These are phyloP conservation scores for Piprites chloris DNA, from an alignment of 2,113 vertebrate genomes.

Conservation along the genomic window DNA sequence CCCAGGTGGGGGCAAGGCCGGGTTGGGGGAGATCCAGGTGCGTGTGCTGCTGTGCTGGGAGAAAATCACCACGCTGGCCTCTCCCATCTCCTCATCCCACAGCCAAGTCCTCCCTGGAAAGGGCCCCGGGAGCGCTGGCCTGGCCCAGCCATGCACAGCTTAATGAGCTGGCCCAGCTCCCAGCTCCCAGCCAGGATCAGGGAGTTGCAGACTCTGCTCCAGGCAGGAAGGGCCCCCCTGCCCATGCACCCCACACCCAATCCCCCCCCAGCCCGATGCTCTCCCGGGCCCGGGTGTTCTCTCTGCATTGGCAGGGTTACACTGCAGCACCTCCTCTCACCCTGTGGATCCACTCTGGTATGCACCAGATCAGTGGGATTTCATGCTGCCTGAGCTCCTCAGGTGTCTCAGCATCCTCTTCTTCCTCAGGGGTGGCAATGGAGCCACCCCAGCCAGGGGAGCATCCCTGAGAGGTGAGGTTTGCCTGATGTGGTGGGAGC, in stretches of 20 bases:
- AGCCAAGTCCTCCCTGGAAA: neutral
- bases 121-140: neutral
- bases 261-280: no score
- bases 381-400: fast-evolving
- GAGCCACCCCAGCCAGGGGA: neutral
- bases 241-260: fast-evolving
- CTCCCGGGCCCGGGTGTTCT: neutral
- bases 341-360: fast-evolving
- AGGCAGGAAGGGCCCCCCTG: neutral
- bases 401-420: neutral
- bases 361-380: no score
- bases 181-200: neutral
- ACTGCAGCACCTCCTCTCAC: neutral
- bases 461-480: neutral
- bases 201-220: neutral
- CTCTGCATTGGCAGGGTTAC: neutral
- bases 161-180: neutral
- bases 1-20: neutral
- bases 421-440: neutral
- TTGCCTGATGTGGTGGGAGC: neutral
- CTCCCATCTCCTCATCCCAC: neutral
- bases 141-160: neutral
- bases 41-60: fast-evolving
- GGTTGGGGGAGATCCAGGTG: fast-evolving
- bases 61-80: neutral